Percentiles rank a stretch among this genome's conserved stretches.
Conservation (phyloP, 1,140 invertebrate species). For the Zaprionus ornatus region DNA sequence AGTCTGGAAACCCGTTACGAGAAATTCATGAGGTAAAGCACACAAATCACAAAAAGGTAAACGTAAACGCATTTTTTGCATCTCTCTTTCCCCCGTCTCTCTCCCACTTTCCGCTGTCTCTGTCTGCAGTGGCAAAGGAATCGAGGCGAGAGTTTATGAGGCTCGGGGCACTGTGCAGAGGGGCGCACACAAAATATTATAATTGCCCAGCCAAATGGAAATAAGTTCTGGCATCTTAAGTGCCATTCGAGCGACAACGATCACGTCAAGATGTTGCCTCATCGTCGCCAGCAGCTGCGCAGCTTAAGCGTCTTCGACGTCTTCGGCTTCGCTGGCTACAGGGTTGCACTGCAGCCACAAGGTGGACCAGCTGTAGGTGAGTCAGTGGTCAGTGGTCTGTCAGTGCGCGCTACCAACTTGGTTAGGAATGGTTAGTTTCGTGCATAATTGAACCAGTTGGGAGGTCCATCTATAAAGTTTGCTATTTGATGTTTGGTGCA, state of each 20-base stretch:
- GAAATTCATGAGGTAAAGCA: constrained; percentile 75
- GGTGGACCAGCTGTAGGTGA: constrained; percentile 18
- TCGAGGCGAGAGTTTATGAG: constrained; percentile 29
- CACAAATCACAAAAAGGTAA: constrained; percentile 80
- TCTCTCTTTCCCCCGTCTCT: constrained; percentile 24
- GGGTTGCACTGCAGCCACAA: background rate
- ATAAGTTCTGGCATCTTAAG: constrained; percentile 80
- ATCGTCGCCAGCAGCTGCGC: constrained; percentile 24
- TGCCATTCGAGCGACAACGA: constrained; percentile 62
- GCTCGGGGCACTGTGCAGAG: constrained; percentile 1
- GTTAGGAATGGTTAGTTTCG: background rate
- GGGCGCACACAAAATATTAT: constrained; percentile 72
- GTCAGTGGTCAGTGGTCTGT: constrained; percentile 8
- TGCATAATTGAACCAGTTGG: background rate
- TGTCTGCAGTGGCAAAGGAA: background rate
- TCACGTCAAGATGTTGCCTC: constrained; percentile 53
- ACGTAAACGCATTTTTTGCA: constrained; percentile 67
- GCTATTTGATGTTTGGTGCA: background rate
- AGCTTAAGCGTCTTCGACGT: constrained; percentile 5
- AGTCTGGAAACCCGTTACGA: constrained; percentile 52
- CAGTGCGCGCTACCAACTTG: background rate
- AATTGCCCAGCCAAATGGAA: constrained; percentile 80
- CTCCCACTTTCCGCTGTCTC: background rate
- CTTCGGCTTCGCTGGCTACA: background rate
- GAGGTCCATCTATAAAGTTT: background rate